Percentiles rank a stretch among this genome's conserved stretches.
Evolutionary conservation across 2,113 vertebrate species (phyloP).

Genomic region (Tetraodon nigroviridis): DNA sequence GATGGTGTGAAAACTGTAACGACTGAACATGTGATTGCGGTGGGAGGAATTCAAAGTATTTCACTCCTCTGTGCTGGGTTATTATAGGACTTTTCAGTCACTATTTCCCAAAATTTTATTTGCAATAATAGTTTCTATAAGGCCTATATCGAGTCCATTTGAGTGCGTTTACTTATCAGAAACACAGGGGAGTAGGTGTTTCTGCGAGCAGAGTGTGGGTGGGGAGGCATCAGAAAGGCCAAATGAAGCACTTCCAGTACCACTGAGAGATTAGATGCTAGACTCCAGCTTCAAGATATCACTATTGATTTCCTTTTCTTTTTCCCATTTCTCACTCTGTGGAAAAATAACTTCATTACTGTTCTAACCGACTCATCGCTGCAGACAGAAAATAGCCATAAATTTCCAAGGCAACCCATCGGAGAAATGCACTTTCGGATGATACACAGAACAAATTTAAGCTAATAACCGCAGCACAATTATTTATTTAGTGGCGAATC

Average conservation of each 20-base stretch:
- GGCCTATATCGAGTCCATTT: constrained; percentile 55
- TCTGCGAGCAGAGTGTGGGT: constrained; percentile 58
- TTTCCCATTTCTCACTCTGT: constrained; percentile 67
- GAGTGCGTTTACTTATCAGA: constrained; percentile 61
- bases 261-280: constrained; percentile 70
- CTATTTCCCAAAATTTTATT: constrained; percentile 29
- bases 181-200: constrained; percentile 59
- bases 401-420: constrained; percentile 69
- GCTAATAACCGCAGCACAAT: constrained; percentile 40
- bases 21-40: constrained; percentile 27
- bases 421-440: constrained; percentile 61
- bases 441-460: constrained; percentile 35
- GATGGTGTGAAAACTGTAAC: constrained; percentile 30
- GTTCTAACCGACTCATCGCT: constrained; percentile 67
- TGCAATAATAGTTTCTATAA: constrained; percentile 42
- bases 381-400: constrained; percentile 56
- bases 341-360: constrained; percentile 76
- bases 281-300: constrained; percentile 71
- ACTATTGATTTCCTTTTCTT: constrained; percentile 75
- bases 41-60: constrained; percentile 27
- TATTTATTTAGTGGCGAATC: constrained; percentile 38
- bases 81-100: constrained; percentile 14
- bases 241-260: constrained; percentile 77
- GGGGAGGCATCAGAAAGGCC: constrained; percentile 67
- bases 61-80: constrained; percentile 29